Evolutionary conservation across 2,888 invertebrate species (phyloP), one percentile per base, ranked within the genome.

Genomic region (Microdon myrmicae): DNA sequence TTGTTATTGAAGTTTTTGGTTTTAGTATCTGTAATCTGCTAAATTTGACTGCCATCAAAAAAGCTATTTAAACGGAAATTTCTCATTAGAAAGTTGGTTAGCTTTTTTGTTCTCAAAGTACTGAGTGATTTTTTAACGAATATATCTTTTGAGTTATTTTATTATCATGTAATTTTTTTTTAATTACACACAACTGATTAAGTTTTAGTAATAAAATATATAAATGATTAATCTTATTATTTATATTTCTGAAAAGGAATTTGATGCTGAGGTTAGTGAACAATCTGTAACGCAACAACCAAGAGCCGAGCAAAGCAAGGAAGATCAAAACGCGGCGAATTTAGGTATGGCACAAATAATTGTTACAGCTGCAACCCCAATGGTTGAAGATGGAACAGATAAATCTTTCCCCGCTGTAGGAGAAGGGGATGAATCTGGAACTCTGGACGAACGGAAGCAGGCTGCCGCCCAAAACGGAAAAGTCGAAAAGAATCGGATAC

Each of bases 351-450:
- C 92, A 43, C 90, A 92, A 79, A 94, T 95, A 71, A 92, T 94
- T 55, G 94, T 95, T 78, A 95, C 94, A 34, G 94, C 94, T 45
- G 94, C 95, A 68, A 95, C 95, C 29, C 95, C 95, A 31, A 92
- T 92, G 90, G 82, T 88, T 72, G 94, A 95, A 81, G 92, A 92
- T 74, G 85, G 90, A 26, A 74, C 75, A 73, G 92, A 91, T 70
- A 88, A 87, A 74, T 85, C 87, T 22, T 91, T 91, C 81, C 91
- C 91, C 73, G 87, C 88, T 74, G 74, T 73, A 73, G 75, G 72
- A 74, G 77, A 78, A 69, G 72, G 71, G 71, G 74, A 73, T 25
- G 56, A 48, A 34, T 51, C 68, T 55, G 47, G 44, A 55, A 47
- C 71, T 70, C 38, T 72, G 69, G 54, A 67, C 47, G 64, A 71